Evolutionary conservation across 2,113 vertebrate genomes (phyloP).

Genomic region (Petroica traversi): DNA sequence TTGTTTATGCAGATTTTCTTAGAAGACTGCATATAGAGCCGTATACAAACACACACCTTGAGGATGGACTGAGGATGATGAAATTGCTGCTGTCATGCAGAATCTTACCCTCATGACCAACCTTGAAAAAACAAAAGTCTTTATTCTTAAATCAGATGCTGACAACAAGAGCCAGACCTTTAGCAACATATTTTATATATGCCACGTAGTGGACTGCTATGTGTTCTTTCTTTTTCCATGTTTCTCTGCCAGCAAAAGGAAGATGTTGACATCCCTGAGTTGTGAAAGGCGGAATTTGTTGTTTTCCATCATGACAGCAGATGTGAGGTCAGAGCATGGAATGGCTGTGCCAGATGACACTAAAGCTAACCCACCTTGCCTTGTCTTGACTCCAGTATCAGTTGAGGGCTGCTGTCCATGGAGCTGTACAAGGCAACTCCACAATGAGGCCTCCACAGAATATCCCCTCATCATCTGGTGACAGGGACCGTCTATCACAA

Average conservation of each 20-base stretch:
- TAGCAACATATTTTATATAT: neutral
- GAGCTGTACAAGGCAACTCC: neutral
- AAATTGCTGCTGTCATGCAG: neutral
- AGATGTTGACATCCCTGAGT: neutral
- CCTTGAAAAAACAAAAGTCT: neutral
- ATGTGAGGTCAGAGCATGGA: neutral
- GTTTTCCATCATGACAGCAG: neutral
- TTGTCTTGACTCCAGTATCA: neutral
- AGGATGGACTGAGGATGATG: neutral
- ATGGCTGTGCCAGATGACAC: neutral
- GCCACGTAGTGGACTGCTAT: neutral
- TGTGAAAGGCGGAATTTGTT: neutral
- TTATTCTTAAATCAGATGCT: neutral
- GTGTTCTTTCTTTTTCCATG: neutral
- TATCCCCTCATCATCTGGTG: neutral
- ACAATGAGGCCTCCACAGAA: neutral
- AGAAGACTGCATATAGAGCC: neutral
- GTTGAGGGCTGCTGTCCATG: neutral
- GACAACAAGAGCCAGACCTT: neutral
- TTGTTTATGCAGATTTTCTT: slow-evolving; percentile 7
- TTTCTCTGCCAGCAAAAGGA: neutral
- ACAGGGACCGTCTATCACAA: neutral
- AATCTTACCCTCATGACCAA: neutral
- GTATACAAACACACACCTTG: neutral
- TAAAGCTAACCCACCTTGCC: neutral